Conservation (phyloP, 37 sponge, comb jelly and placozoan genomes). For the Ianthella basta region DNA sequence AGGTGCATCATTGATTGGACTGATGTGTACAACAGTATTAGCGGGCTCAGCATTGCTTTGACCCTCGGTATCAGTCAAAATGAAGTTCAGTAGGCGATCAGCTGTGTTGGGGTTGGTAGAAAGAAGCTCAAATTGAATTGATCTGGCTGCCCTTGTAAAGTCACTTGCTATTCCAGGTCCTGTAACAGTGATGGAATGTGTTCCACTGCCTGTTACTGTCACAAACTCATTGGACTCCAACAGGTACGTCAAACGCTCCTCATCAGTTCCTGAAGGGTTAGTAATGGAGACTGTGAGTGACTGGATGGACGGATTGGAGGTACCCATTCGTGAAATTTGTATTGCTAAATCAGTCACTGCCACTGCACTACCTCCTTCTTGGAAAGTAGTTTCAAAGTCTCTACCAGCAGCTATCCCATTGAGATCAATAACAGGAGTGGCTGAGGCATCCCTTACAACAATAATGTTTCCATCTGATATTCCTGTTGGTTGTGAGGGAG, state of each 20-base stretch:
- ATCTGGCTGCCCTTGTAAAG: slow-evolving; percentile 43
- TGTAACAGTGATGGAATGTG: neutral
- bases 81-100: slow-evolving; percentile 42
- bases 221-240: neutral
- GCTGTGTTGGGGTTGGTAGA: slow-evolving; percentile 46
- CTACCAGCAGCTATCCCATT: slow-evolving; percentile 35
- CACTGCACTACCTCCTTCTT: slow-evolving; percentile 13
- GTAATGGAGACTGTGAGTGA: neutral
- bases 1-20: slow-evolving; percentile 59
- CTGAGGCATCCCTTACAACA: slow-evolving; percentile 42
- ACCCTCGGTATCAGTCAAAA: slow-evolving; percentile 48
- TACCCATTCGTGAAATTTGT: neutral
- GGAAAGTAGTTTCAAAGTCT: slow-evolving; percentile 27
- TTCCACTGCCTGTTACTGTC: neutral
- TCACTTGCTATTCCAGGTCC: slow-evolving; percentile 35
- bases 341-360: neutral
- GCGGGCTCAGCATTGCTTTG: slow-evolving; percentile 30
- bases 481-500: neutral
- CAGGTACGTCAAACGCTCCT: neutral
- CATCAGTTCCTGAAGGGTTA: neutral
- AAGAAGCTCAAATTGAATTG: slow-evolving; percentile 40
- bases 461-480: slow-evolving; percentile 39
- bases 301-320: neutral
- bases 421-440: slow-evolving; percentile 52
- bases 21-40: slow-evolving; percentile 33